Evolutionary conservation across 2,888 invertebrate species (phyloP), one percentile per base, ranked within the genome.

Genomic region (Cephonodes hylas): DNA sequence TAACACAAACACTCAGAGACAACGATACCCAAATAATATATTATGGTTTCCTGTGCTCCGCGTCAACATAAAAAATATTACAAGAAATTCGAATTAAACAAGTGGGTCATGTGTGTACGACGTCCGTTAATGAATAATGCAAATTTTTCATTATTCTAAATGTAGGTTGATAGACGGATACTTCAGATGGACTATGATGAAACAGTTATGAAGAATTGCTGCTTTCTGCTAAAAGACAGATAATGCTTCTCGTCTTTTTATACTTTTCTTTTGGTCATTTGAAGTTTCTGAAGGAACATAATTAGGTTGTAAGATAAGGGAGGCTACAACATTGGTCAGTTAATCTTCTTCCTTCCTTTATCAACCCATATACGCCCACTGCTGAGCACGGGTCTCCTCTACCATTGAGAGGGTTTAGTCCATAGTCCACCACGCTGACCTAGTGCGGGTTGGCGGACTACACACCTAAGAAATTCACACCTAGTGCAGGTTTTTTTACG

Each of bases 81-180:
- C 61, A 61, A 45, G 46, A 58, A 34, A 58, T 61, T 20, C 34
- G 46, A 58, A 61, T 61, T 61, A 45, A 46, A 46, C 46, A 61
- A 45, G 38, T 61, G 20, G 61, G 58, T 61, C 61, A 45, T 18
- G 46, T 45, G 58, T 61, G 57, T 42, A 57, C 38, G 22, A 31
- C 58, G 44, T 58, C 46, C 61, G 58, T 15, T 61, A 38, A 38
- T 45, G 25, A 31, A 20, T 31, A 42, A n/a, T 42, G 42, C 20
- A 34, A 22, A 38, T 42, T 38, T 23, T 42, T 22, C 42, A 57
- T 58, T 25, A 58, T 42, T 15, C 8, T 38, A 22, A 25, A 46
- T 22, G 45, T 45, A 13, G 45, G 45, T 45, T 20, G 22, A 2
- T 13, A 1, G 10, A 10, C 22, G 13, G 45, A 38, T 38, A n/a